These are phyloP conservation scores for Gastrophryne carolinensis DNA, from an alignment of 2,797 vertebrate genomes.

Conservation along the genomic window DNA sequence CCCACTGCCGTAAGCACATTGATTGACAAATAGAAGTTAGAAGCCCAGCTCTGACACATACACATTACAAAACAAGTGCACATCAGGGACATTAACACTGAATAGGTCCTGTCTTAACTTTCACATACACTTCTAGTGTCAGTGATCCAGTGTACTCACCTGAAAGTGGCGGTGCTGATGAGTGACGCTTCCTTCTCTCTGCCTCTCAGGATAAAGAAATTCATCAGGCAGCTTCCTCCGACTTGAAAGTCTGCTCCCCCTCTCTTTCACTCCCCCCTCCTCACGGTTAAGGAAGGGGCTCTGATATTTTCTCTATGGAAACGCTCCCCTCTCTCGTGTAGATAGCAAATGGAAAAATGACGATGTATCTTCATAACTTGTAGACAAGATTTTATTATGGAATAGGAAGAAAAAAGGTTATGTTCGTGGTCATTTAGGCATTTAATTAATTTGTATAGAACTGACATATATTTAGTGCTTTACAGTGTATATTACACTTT, in stretches of 20 bases:
- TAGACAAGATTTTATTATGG: slow-evolving; percentile 34
- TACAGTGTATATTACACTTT: no score
- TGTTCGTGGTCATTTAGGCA: neutral
- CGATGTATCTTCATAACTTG: slow-evolving; percentile 13
- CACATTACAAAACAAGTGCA: neutral
- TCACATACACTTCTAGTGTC: neutral
- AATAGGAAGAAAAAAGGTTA: neutral
- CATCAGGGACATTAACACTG: no score
- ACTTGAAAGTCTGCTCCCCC: slow-evolving; percentile 46
- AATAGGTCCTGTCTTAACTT: neutral
- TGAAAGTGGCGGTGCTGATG: slow-evolving; percentile 47
- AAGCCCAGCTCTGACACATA: neutral
- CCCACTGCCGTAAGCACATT: neutral
- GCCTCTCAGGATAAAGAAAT: slow-evolving; percentile 49
- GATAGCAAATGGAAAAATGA: slow-evolving; percentile 30
- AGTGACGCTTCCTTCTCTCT: slow-evolving; percentile 45
- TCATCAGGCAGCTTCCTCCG: slow-evolving; percentile 41
- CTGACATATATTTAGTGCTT: neutral
- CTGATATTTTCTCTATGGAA: slow-evolving; percentile 51
- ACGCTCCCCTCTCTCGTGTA: slow-evolving; percentile 35
- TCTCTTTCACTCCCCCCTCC: slow-evolving; percentile 33
- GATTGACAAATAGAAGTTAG: neutral
- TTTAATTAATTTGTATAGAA: neutral
- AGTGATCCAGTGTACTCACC: slow-evolving; percentile 33
- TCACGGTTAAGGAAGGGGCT: slow-evolving; percentile 43